Conservation (phyloP, 2,888 invertebrate genomes). For the Lymantria monacha region DNA sequence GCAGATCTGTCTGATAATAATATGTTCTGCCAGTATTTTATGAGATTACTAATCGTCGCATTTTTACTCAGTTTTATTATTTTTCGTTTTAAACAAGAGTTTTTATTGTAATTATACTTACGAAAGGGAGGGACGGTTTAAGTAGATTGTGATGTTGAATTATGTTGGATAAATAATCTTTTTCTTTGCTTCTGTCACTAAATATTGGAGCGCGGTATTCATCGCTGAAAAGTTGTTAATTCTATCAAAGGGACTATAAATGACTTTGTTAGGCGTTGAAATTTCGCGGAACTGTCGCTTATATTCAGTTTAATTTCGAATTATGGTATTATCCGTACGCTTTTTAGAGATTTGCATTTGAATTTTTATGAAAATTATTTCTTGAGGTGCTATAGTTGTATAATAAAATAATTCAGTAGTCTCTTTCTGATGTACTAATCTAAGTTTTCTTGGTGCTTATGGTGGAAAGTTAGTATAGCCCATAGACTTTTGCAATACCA, state of each 20-base stretch:
- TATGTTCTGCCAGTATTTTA: too few relatives aligned
- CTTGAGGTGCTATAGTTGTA: too few relatives aligned
- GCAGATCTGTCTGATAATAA: too few relatives aligned
- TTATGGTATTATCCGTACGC: background rate
- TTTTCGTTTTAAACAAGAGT: slow-evolving; percentile 24
- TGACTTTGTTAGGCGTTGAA: background rate
- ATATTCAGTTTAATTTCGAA: background rate
- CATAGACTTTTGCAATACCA: too few relatives aligned
- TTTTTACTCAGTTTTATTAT: slow-evolving; percentile 2
- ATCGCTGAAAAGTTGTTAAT: background rate
- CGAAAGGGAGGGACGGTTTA: slow-evolving; percentile 23
- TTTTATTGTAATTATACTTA: slow-evolving; percentile 31
- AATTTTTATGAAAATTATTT: too few relatives aligned
- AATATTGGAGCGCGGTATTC: background rate
- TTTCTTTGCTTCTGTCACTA: slow-evolving; percentile 4
- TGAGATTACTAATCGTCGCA: too few relatives aligned
- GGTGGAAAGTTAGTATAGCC: too few relatives aligned
- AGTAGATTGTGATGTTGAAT: slow-evolving; percentile 32
- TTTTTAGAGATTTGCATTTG: too few relatives aligned
- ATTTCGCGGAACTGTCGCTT: background rate
- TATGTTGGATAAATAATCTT: slow-evolving; percentile 20
- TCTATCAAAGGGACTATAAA: slow-evolving; percentile 1
- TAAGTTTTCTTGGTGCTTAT: too few relatives aligned
- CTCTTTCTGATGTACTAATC: too few relatives aligned
- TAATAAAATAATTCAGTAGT: too few relatives aligned